A percentile compares a stretch with the other conserved stretches of the same genome.
phyloP scores from a whole-genome alignment of 35 echinoderm and acorn worm species.

The Amphiura filiformis region DNA sequence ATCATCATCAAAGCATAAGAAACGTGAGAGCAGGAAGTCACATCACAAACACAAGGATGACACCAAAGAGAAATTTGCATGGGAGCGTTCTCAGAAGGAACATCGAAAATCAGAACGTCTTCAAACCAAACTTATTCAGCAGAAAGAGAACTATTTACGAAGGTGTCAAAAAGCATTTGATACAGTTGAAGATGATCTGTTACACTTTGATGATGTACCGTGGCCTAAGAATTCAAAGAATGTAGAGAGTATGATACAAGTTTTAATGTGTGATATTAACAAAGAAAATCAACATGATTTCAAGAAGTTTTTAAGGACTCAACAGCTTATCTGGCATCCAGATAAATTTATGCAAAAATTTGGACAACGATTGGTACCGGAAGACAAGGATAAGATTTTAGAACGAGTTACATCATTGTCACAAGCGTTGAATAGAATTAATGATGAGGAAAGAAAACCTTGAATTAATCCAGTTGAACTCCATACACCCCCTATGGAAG shows the following conservation, averaged over 20 bases:
- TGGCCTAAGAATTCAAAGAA: constrained; percentile 70
- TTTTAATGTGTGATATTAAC: constrained; percentile 61
- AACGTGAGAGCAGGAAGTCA: constrained; percentile 26
- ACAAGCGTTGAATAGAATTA: constrained; percentile 66
- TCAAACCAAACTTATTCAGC: constrained; percentile 25
- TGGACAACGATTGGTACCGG: constrained; percentile 49
- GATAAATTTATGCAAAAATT: constrained; percentile 90
- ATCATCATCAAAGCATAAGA: constrained; percentile 18
- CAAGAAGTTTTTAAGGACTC: constrained; percentile 67
- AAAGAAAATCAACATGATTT: constrained; percentile 32
- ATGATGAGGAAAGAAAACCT: constrained; percentile 6
- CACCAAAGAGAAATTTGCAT: background rate
- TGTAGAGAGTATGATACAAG: constrained; percentile 75
- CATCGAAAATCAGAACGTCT: constrained; percentile 13
- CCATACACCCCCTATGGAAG: no score
- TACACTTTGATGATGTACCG: constrained; percentile 54
- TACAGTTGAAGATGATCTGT: constrained; percentile 11
- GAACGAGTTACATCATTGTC: constrained; percentile 79
- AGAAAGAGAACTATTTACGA: constrained; percentile 48
- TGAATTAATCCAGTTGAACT: no score
- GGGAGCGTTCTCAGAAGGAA: background rate
- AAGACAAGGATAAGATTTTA: constrained; percentile 69
- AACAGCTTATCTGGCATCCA: constrained; percentile 89
- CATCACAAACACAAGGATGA: constrained; percentile 7
- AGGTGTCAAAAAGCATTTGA: constrained; percentile 55